Evolutionary conservation across 1,140 invertebrate species (phyloP).

Genomic region (Neodiprion pinetum): DNA sequence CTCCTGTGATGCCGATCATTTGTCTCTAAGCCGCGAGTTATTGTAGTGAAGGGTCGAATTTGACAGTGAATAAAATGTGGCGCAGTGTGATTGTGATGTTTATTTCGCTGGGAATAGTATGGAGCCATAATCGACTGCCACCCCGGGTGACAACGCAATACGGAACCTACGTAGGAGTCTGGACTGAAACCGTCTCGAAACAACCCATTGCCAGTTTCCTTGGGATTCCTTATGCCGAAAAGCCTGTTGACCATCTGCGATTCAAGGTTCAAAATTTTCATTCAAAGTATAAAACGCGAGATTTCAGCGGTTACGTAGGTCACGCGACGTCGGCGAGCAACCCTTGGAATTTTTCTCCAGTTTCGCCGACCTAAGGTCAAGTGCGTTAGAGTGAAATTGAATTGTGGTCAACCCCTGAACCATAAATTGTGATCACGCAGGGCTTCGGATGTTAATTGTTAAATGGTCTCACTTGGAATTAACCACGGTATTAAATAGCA

Average conservation of each 20-base stretch:
- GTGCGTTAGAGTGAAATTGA: not conserved
- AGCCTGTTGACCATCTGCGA: conserved; percentile 43
- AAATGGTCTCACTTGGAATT: too few species aligned
- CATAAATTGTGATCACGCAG: not conserved
- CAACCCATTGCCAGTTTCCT: conserved; percentile 41
- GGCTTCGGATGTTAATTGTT: not conserved
- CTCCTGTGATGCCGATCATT: too few species aligned
- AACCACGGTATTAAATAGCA: too few species aligned
- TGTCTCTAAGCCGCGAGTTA: too few species aligned
- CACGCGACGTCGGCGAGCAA: not conserved
- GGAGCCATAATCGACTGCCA: conserved; percentile 11
- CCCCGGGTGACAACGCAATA: conserved; percentile 37
- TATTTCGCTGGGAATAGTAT: not conserved
- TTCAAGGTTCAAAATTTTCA: conserved; percentile 41
- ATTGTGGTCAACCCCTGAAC: not conserved
- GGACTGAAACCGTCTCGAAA: conserved; percentile 30
- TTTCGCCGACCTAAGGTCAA: not conserved
- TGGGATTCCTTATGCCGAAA: conserved; percentile 51
- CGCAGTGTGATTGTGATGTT: conserved; percentile 16
- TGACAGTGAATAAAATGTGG: conserved; percentile 10
- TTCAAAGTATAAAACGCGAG: not conserved
- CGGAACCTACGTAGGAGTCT: conserved; percentile 43
- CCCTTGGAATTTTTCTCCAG: not conserved
- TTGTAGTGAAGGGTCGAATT: not conserved
- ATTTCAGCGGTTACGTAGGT: not conserved